Evolutionary conservation across 2,113 vertebrate genomes (phyloP).

Genomic region (Daubentonia madagascariensis): DNA sequence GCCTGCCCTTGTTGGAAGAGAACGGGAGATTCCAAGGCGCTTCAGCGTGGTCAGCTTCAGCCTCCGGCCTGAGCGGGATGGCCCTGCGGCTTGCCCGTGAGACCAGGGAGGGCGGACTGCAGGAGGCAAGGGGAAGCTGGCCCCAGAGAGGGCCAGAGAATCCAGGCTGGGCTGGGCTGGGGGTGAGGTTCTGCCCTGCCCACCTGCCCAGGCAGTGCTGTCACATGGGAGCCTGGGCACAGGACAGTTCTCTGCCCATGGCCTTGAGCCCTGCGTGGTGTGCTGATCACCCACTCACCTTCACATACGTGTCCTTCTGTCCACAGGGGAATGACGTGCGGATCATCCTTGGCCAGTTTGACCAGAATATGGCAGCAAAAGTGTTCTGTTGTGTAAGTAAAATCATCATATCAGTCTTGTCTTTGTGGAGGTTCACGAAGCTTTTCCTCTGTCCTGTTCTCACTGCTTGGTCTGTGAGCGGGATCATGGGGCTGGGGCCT

Average conservation of each 20-base stretch:
- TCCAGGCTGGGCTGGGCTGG: background rate
- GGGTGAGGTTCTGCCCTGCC: background rate
- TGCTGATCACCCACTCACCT: background rate
- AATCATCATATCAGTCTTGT: background rate
- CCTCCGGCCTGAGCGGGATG: background rate
- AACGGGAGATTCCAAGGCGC: background rate
- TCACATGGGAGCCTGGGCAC: rapidly evolving
- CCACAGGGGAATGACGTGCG: slow-evolving; percentile 95
- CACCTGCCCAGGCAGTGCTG: background rate
- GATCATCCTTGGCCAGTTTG: slow-evolving; percentile 99
- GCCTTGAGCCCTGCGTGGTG: background rate
- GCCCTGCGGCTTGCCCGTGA: background rate
- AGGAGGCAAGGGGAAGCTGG: background rate
- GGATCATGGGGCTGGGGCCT: background rate
- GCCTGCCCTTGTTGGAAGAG: background rate
- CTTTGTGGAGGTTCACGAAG: background rate
- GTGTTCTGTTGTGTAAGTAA: slow-evolving; percentile 99
- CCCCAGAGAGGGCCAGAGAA: background rate
- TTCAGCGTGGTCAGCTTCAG: rapidly evolving
- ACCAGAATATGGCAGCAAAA: slow-evolving; percentile 97
- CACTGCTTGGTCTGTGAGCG: no score
- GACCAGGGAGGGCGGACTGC: background rate
- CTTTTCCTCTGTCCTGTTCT: background rate
- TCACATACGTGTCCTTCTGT: slow-evolving; percentile 46
- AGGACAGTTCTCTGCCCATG: background rate